Conservation (phyloP, 2,797 vertebrate genomes). For the Lepilemur septentrionalis region DNA sequence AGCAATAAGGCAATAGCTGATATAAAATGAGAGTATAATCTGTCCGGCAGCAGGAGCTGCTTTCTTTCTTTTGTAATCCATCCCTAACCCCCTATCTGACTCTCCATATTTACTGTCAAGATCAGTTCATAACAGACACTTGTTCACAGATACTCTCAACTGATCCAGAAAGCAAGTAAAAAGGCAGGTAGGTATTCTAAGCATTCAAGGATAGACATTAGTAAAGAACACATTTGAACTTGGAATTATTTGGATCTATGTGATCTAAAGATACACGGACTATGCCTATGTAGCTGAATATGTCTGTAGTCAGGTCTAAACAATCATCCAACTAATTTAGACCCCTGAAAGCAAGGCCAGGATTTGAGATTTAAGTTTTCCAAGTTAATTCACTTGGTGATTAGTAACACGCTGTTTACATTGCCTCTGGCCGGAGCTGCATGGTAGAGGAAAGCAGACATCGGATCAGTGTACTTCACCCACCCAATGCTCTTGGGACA, state of each 20-base stretch:
- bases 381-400: background rate
- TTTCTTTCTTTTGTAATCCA: background rate
- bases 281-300: background rate
- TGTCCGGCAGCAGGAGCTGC: background rate
- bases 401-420: background rate
- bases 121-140: background rate
- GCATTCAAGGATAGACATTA: background rate
- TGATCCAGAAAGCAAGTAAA: background rate
- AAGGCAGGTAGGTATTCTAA: background rate
- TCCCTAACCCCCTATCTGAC: background rate
- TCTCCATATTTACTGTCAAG: background rate
- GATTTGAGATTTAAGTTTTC: background rate
- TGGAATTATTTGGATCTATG: background rate
- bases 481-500: background rate
- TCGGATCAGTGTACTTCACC: background rate
- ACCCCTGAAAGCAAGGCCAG: background rate
- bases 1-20: background rate
- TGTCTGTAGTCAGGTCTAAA: background rate
- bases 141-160: background rate
- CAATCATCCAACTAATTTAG: background rate
- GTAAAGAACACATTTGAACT: conserved; percentile 9
- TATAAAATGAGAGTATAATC: background rate
- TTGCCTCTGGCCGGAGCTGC: background rate
- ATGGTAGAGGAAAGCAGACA: background rate
- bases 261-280: background rate